phyloP scores from a whole-genome alignment of 1,140 invertebrate genomes.

The Rhopalosiphum maidis region DNA sequence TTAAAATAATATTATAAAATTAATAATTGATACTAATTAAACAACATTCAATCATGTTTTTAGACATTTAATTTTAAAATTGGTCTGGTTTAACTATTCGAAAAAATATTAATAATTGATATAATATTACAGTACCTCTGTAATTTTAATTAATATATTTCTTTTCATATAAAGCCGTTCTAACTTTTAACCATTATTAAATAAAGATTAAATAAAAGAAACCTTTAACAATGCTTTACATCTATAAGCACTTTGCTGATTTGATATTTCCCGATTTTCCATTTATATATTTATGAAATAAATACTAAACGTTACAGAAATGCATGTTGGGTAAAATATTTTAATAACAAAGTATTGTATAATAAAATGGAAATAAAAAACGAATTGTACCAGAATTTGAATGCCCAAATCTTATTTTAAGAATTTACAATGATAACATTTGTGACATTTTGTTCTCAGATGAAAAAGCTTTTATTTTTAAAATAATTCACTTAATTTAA shows the following conservation, averaged over 20 bases:
- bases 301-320: neutral
- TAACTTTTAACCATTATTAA: neutral
- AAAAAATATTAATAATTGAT: neutral
- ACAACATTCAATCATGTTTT: neutral
- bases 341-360: neutral
- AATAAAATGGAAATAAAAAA: neutral
- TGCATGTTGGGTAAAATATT: neutral
- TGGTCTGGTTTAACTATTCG: neutral
- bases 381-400: neutral
- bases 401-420: neutral
- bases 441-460: neutral
- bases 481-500: constrained; percentile 1
- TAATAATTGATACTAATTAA: neutral
- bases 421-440: neutral
- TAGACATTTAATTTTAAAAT: neutral
- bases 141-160: neutral
- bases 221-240: neutral
- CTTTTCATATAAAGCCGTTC: neutral
- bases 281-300: neutral
- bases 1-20: neutral
- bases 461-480: neutral
- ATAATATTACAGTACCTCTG: neutral
- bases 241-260: neutral
- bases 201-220: neutral
- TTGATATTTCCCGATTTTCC: neutral